A percentile compares a stretch with the other conserved stretches of the same genome.
phyloP scores from a whole-genome alignment of 2,113 vertebrate species.

The Donacobius atricapilla region DNA sequence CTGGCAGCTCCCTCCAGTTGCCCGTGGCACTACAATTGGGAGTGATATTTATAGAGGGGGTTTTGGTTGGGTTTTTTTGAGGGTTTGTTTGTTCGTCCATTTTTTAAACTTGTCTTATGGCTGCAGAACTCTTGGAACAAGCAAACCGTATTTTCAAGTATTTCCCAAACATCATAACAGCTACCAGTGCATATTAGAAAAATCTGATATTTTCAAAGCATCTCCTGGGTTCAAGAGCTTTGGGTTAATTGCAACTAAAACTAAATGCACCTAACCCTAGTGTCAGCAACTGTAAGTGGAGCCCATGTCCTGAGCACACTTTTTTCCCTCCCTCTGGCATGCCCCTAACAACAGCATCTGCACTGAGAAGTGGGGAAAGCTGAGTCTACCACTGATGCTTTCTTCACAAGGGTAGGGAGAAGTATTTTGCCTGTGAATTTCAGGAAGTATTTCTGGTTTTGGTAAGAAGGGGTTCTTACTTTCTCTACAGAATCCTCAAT shows the following conservation, averaged over 20 bases:
- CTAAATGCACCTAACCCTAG: background rate
- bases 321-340: background rate
- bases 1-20: background rate
- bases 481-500: background rate
- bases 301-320: background rate
- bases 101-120: background rate
- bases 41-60: background rate
- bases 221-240: background rate
- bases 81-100: background rate
- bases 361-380: background rate
- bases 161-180: rapidly evolving
- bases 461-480: background rate
- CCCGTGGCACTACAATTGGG: background rate
- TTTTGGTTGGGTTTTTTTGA: rapidly evolving
- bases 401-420: background rate
- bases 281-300: background rate
- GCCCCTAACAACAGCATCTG: background rate
- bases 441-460: background rate
- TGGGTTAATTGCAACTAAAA: background rate
- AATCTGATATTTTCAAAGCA: background rate
- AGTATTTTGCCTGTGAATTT: background rate
- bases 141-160: rapidly evolving
- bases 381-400: background rate
- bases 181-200: background rate
- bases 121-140: background rate